Base-by-base conservation (phyloP, 2,797 vertebrate genomes). In the Scolopax bukidnonensis region DNA sequence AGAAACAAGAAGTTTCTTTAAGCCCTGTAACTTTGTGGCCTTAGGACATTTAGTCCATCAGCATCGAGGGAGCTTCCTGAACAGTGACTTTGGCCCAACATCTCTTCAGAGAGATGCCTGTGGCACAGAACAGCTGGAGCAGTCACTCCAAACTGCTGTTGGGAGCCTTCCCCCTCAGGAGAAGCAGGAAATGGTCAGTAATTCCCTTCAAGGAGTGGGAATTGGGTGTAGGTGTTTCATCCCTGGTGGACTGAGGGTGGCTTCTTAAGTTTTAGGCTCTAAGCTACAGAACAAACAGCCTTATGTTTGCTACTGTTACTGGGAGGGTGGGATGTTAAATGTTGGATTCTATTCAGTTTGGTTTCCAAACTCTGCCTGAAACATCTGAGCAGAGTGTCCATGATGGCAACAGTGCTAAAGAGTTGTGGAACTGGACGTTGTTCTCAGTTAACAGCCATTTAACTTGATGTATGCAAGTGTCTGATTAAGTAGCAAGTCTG, bases 31-130 rank as follows among this genome's bases (percentile, higher is more conserved):
- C 17, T 60, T 60, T 0, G 0, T 48, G 47, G 48, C 16, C 27
- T 63, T 63, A 11, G 41, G 32, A 76, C 4, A 6, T 32, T 57
- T 64, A 41, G 16, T 64, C 54, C 19, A 9, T 65, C 45, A 48
- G 1, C 8, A 13, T 32, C 0, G 1, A 47, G 38, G 27, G 47
- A n/a, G 28, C 13, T 57, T 23, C 7, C 43, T 40, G 4, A 70
- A 21, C 20, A 14, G 33, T 47, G 32, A 54, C 48, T 30, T 78
- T 57, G 41, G 65, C 69, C 13, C 6, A 33, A 5, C 20, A 16
- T 28, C n/a, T 28, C 24, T 48, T 8, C 15, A 23, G 63, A 28
- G 61, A 15, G 68, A 5, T 38, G 48, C 30, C 59, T 16, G 2
- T 27, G 33, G 53, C 17, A 16, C 5, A 6, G 41, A 40, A 33